Evolutionary conservation across 2,888 invertebrate species (phyloP), one percentile per base, ranked within the genome.

Genomic region (Caenorhabditis doughertyi): DNA sequence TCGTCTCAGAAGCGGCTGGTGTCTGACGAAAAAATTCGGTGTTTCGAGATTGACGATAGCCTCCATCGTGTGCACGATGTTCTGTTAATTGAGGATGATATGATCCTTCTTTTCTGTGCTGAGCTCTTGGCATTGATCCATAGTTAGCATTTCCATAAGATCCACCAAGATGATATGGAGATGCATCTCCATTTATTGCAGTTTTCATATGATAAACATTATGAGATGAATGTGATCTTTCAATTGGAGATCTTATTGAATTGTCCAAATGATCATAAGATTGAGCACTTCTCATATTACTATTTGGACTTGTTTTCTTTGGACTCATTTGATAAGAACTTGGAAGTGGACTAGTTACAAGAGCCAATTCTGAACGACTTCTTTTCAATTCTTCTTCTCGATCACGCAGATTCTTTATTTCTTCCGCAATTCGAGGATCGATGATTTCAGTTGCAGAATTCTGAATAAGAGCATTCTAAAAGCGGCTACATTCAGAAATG

Each of bases 371-470:
- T 32, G 84, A 80, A 3, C 92, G 88, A 84, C 90, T 88, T 76
- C 88, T 88, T n/a, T 92, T 89, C 49, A 93, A 89, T 76, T 94
- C 94, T 60, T 93, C 93, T 86, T 94, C 94, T 3, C 94, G 89
- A 79, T 93, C 93, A 49, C 92, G 90, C 83, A 93, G 90, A 85
- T 93, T 93, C 44, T 92, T 91, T 47, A 94, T 92, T 87, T 94
- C 94, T n/a, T 84, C 88, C 3, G 89, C 87, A 42, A 89, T 89
- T 11, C 89, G 77, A 11, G 84, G 84, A 80, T 89, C 88, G 9
- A 82, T 83, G 29, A 84, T 85, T 58, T 84, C 87, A 11, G 81
- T 82, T 16, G 73, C 81, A 16, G 85, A 82, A 47, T 81, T 80
- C 84, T 86, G 62, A 29, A 47, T 13, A 18, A 7, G 5, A 35